phyloP scores from a whole-genome alignment of 64 coral and sea anemone genomes.

The Anthopleura sola region DNA sequence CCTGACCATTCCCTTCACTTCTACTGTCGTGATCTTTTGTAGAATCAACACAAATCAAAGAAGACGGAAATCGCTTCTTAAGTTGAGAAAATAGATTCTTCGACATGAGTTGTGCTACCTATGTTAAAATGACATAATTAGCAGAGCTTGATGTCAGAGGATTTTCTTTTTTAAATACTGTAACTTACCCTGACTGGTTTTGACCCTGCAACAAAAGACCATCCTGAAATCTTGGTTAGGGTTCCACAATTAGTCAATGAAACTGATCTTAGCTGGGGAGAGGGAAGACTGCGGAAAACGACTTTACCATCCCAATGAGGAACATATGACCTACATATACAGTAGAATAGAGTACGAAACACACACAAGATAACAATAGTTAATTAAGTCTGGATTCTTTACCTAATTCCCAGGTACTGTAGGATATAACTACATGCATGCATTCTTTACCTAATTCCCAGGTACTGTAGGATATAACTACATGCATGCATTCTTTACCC shows the following conservation, averaged over 20 bases:
- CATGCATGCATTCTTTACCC: too few species aligned
- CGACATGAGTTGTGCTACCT: constrained; percentile 62
- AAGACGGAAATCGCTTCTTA: constrained; percentile 27
- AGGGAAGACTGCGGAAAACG: constrained; percentile 31
- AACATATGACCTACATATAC: constrained; percentile 51
- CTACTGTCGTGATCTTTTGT: constrained; percentile 33
- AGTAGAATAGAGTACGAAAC: not conserved
- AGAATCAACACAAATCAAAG: constrained; percentile 17
- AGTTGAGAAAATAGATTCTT: constrained; percentile 23
- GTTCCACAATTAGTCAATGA: constrained; percentile 26
- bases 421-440: too few species aligned
- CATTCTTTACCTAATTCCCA: too few species aligned
- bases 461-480: too few species aligned
- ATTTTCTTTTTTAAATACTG: not conserved
- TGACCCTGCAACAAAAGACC: constrained; percentile 54
- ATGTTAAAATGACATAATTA: not conserved
- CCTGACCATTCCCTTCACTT: constrained; percentile 50
- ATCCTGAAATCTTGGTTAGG: constrained; percentile 35
- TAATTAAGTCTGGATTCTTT: too few species aligned
- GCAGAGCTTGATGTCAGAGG: not conserved
- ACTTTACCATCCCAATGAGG: constrained; percentile 53
- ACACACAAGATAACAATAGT: not conserved
- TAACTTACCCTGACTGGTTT: constrained; percentile 57
- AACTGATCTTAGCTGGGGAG: constrained; percentile 13
- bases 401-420: too few species aligned